phyloP scores from a whole-genome alignment of 2,113 vertebrate species.

The Eulacestoma nigropectus region DNA sequence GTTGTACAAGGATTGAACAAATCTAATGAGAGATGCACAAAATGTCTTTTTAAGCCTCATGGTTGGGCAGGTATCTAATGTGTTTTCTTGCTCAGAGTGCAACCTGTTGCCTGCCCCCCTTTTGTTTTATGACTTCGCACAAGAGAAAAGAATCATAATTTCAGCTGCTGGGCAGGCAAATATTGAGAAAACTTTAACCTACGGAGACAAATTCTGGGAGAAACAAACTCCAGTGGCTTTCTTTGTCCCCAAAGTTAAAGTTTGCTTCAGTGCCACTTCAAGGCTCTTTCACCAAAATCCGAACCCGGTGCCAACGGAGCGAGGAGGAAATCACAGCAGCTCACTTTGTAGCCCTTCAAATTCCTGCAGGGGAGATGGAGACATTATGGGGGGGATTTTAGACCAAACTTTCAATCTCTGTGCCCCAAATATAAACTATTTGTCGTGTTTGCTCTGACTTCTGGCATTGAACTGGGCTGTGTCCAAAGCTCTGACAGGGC shows the following conservation, averaged over 20 bases:
- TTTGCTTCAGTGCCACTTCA: not conserved
- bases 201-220: not conserved
- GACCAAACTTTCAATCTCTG: not conserved
- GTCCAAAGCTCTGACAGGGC: conserved; percentile 6
- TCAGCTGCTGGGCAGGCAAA: not conserved
- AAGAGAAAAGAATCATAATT: not conserved
- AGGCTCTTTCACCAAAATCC: not conserved
- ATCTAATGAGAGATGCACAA: not conserved
- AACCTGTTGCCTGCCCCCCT: not conserved
- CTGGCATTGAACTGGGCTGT: not conserved
- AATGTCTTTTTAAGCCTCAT: not conserved
- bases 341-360: not conserved
- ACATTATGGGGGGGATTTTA: not conserved
- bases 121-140: not conserved
- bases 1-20: not conserved
- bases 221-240: not conserved
- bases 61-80: not conserved
- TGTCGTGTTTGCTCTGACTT: not conserved
- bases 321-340: not conserved
- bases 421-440: not conserved
- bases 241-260: not conserved
- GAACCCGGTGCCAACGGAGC: not conserved
- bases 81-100: not conserved
- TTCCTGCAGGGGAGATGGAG: not conserved
- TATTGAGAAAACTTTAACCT: not conserved